These are phyloP conservation scores for Lapara coniferarum DNA, from an alignment of 2,888 invertebrate genomes.

Conservation along the genomic window DNA sequence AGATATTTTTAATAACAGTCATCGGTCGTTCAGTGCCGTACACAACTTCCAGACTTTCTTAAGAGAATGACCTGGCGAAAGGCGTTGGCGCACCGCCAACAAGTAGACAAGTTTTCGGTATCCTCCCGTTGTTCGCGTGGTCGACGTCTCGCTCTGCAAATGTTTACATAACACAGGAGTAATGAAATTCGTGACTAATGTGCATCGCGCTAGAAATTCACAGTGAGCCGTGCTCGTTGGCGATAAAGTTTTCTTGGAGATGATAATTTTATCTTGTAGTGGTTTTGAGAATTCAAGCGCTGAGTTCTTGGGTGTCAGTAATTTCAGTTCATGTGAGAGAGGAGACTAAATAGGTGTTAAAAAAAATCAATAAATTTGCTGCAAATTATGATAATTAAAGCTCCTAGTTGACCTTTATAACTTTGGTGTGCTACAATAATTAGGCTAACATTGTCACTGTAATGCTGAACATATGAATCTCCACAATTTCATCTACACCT, in stretches of 20 bases:
- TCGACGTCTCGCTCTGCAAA: slow-evolving; percentile 13
- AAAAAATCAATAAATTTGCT: no score
- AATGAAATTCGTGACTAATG: slow-evolving; percentile 21
- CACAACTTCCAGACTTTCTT: slow-evolving; percentile 52
- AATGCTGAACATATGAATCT: no score
- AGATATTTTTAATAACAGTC: not conserved
- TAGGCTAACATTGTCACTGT: no score
- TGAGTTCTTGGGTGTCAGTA: not conserved
- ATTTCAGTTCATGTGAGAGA: not conserved
- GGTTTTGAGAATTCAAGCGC: not conserved
- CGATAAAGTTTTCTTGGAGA: slow-evolving; percentile 10
- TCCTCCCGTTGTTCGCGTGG: slow-evolving; percentile 11
- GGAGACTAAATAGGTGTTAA: not conserved
- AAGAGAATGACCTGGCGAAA: slow-evolving; percentile 69
- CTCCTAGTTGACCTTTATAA: no score
- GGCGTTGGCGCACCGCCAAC: slow-evolving; percentile 60
- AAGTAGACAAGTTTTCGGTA: slow-evolving; percentile 28
- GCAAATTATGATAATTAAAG: no score
- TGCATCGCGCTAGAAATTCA: slow-evolving; percentile 9
- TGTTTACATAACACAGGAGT: slow-evolving; percentile 23
- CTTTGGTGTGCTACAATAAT: no score
- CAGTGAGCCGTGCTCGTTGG: not conserved
- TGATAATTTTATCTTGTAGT: slow-evolving; percentile 20
- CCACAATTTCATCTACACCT: no score
- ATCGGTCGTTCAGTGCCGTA: slow-evolving; percentile 34